Conservation (phyloP, 2,888 invertebrate species). For the Xylota sylvarum region DNA sequence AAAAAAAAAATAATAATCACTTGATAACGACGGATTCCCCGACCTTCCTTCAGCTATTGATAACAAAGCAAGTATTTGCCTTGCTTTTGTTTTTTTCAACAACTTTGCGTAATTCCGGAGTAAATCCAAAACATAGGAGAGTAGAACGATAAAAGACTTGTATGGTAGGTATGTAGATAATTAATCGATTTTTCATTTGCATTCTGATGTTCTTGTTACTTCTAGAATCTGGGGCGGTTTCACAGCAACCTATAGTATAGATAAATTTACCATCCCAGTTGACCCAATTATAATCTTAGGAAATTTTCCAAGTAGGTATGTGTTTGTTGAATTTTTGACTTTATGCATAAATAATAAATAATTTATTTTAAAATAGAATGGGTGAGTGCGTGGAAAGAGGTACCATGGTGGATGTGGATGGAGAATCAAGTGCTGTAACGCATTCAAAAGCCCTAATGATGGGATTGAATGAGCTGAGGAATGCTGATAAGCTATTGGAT, state of each 20-base stretch:
- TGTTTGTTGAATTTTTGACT: not conserved
- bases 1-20: conserved; percentile 7
- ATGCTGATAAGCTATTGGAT: conserved; percentile 88
- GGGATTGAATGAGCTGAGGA: conserved; percentile 88
- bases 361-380: conserved; percentile 2
- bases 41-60: conserved; percentile 43
- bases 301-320: not conserved
- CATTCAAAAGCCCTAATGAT: conserved; percentile 78
- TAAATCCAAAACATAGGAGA: not conserved
- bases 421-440: conserved; percentile 2
- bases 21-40: conserved; percentile 70
- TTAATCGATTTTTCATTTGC: conserved; percentile 36
- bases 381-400: not conserved
- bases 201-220: conserved; percentile 41
- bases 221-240: conserved; percentile 18
- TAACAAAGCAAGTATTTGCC: conserved; percentile 22
- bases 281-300: too few relatives aligned
- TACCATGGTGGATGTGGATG: conserved; percentile 33
- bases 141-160: conserved; percentile 12
- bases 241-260: not conserved
- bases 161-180: not conserved
- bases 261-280: conserved; percentile 4
- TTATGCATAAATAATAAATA: not conserved
- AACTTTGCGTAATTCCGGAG: too few relatives aligned
- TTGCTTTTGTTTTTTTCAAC: not conserved